phyloP scores from a whole-genome alignment of 1,140 invertebrate species.

The Diabrotica virgifera region DNA sequence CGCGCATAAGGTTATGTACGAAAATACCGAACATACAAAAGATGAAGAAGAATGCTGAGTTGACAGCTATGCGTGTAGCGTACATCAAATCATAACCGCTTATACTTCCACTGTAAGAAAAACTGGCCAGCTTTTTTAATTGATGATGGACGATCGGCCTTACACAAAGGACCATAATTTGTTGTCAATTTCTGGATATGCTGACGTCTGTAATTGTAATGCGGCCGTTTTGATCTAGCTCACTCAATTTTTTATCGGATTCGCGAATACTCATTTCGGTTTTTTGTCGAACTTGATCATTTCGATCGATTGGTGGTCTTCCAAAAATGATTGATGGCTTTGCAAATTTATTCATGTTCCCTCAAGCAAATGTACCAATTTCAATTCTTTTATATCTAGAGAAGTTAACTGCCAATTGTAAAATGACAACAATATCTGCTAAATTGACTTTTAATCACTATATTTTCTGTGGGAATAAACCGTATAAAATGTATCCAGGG shows the following conservation, averaged over 20 bases:
- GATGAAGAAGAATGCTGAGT: conserved; percentile 30
- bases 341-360: background rate
- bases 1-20: background rate
- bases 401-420: too few relatives aligned
- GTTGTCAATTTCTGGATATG: conserved; percentile 49
- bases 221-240: conserved; percentile 42
- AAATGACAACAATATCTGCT: too few relatives aligned
- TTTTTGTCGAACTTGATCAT: conserved; percentile 13
- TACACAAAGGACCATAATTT: conserved; percentile 49
- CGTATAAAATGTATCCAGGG: too few relatives aligned
- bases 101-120: conserved; percentile 30
- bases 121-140: conserved; percentile 42
- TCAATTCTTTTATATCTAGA: too few relatives aligned
- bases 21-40: background rate
- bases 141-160: conserved; percentile 47
- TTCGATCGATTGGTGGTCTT: conserved; percentile 15
- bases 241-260: conserved; percentile 27
- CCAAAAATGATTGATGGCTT: conserved; percentile 9
- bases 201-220: conserved; percentile 45
- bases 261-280: conserved; percentile 1
- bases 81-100: conserved; percentile 44
- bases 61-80: conserved; percentile 41
- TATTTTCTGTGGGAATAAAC: too few relatives aligned
- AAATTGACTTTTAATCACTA: too few relatives aligned
- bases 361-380: too few relatives aligned